Conservation (phyloP, 2,113 vertebrate species). For the Theristicus caerulescens region DNA sequence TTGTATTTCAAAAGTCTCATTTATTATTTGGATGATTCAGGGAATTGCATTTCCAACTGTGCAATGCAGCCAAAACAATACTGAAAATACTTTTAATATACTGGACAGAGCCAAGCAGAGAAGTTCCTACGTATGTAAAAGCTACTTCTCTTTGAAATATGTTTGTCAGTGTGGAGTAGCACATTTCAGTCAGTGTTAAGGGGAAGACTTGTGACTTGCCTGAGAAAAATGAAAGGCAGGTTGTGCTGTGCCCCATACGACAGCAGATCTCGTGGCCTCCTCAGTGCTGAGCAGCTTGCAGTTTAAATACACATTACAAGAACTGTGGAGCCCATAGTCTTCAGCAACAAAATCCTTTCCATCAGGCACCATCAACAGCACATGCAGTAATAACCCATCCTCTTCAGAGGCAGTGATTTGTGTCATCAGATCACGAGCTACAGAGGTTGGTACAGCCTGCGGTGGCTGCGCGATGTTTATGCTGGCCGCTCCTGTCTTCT, state of each 20-base stretch:
- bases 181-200: not conserved
- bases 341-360: constrained; percentile 82
- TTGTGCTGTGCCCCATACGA: constrained; percentile 83
- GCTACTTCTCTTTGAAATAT: not conserved
- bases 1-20: not conserved
- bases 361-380: constrained; percentile 89
- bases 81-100: not conserved
- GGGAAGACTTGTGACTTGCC: constrained; percentile 59
- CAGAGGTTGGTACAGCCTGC: not conserved
- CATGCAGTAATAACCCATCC: constrained; percentile 77
- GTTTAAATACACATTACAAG: constrained; percentile 87
- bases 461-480: not conserved
- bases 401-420: constrained; percentile 4
- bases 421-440: not conserved
- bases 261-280: constrained; percentile 80
- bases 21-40: not conserved
- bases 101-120: not conserved
- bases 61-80: not conserved
- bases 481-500: not conserved
- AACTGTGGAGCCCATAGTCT: not conserved
- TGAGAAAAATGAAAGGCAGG: constrained; percentile 89
- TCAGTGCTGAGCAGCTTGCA: constrained; percentile 90
- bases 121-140: rapidly evolving
- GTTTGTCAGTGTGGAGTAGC: not conserved
- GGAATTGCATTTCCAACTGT: not conserved